Percentiles rank a stretch among this genome's conserved stretches.
Conservation (phyloP, 1,140 invertebrate species). For the Euura lappo region DNA sequence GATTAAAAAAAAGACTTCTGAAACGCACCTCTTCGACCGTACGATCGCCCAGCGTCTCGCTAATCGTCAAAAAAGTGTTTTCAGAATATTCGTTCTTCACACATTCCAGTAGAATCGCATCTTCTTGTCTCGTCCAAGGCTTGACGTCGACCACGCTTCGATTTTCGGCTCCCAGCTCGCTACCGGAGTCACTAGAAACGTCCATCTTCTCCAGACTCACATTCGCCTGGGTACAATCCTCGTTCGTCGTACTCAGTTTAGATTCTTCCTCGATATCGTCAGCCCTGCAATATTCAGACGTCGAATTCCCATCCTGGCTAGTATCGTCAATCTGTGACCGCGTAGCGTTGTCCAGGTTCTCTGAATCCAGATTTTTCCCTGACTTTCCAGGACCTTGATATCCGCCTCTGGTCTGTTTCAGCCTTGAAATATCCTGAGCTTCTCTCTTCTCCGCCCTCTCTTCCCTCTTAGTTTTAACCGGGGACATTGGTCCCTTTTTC, state of each 20-base stretch:
- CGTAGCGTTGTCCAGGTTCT: background rate
- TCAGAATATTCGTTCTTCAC: constrained; percentile 55
- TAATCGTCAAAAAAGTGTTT: constrained; percentile 44
- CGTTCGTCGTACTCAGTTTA: background rate
- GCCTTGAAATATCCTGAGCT: constrained; percentile 3
- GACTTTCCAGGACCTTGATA: background rate
- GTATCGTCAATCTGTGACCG: background rate
- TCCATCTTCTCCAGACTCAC: constrained; percentile 34
- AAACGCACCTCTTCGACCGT: constrained; percentile 45
- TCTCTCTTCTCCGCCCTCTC: constrained; percentile 45
- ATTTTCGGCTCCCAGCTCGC: constrained; percentile 7
- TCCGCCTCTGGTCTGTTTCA: background rate
- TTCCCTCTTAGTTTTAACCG: constrained; percentile 46
- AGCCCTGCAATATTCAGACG: background rate
- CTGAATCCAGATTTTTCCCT: background rate
- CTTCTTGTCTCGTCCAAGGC: constrained; percentile 56
- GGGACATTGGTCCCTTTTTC: constrained; percentile 30
- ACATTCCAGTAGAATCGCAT: constrained; percentile 50
- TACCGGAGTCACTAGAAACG: constrained; percentile 26
- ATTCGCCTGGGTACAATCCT: constrained; percentile 21
- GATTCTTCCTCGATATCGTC: background rate
- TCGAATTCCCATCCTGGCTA: background rate
- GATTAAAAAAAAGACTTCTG: background rate
- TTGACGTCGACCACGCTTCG: constrained; percentile 19
- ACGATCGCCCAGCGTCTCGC: constrained; percentile 44